Evolutionary conservation across 1,140 invertebrate species (phyloP), one percentile per base, ranked within the genome.

Genomic region (Mya arenaria): DNA sequence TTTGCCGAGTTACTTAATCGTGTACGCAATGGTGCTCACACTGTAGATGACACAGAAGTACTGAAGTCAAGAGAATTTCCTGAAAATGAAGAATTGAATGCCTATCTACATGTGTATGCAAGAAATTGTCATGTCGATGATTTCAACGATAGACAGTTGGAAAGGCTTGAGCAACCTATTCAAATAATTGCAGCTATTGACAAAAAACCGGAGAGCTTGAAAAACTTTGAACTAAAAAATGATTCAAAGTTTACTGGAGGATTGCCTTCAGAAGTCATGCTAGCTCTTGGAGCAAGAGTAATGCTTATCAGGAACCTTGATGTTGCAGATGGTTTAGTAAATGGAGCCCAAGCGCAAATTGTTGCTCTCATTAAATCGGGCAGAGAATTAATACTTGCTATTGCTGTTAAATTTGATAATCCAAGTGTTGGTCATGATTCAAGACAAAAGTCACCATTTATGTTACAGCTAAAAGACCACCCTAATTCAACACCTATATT

Each of bases 1-100:
- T 85, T 85, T 85, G 78, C 79, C 30, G 34, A 66, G 23, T 41
- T 78, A 55, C 56, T 82, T 10, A 85, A 73, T 25, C 37, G 84
- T 60, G 15, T 85, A 10, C 71, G 79, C 23, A 74, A 44, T 23
- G 63, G 60, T 25, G 34, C 23, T 25, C 77, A 81, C 36, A 77
- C 78, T 52, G 56, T 25, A 56, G 56, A 63, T 6, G 83, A 84
- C 56, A 78, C 81, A 39, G 52, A 68, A 52, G 17, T 62, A 23
- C 44, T 84, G 4, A 75, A 81, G 65, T 44, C 77, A 17, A 74
- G 56, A 71, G n/a, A 60, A 69, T 55, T 81, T 41, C 52, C 65
- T 25, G 28, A 52, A 8, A 28, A 32, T 25, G 23, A n/a, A 5
- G n/a, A 34, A 19, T 17, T 58, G 17, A 74, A 80, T 58, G 68